Base-by-base conservation (phyloP, 1,140 invertebrate species). In the Dolichoris vasculosae region DNA sequence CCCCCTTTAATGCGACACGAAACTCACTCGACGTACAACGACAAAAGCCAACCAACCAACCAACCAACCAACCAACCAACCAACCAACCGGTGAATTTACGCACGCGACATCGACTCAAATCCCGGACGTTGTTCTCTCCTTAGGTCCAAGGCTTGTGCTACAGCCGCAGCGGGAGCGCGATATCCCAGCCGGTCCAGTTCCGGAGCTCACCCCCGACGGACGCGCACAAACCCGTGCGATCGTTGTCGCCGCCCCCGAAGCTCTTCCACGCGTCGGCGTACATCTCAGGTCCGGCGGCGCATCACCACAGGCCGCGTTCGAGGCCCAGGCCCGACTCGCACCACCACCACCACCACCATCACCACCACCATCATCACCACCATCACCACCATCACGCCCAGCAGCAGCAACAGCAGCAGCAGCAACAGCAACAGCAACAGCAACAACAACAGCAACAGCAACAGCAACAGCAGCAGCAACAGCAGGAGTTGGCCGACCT, bases 201-300 rank as follows among this genome's bases (percentile, higher is more conserved):
- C 94, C 95, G 97, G 90, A 97, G 97, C 87, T 97, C 97, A 87
- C 97, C 97, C 86, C 97, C 97, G 88, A 94, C 97, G 89, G 96
- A 97, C 93, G 97, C 96, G 89, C 95, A 97, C 90, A 97, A 97
- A 94, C 97, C 97, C 87, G 94, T 95, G 88, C 93, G 95, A 46
- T 95, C 95, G 83, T 94, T 95, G 81, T 96, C 95, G 88, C 96
- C 96, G 77, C 96, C 96, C 40, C 94, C 96, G 84, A 96, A 96
- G 93, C 94, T 97, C 87, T 95, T 97, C 88, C 96, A 96, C 89
- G 94, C 95, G 71, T 95, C 95, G 79, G 75, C 85, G 43, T 48
- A 51, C 38, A 51, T 48, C 48, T 63, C 83, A 0, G 69, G 77
- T 46, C 55, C 77, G 4, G 26, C 67, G 84, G 46, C 86, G 2